phyloP scores from a whole-genome alignment of 2,797 vertebrate genomes.

The Sebastes miniatus region DNA sequence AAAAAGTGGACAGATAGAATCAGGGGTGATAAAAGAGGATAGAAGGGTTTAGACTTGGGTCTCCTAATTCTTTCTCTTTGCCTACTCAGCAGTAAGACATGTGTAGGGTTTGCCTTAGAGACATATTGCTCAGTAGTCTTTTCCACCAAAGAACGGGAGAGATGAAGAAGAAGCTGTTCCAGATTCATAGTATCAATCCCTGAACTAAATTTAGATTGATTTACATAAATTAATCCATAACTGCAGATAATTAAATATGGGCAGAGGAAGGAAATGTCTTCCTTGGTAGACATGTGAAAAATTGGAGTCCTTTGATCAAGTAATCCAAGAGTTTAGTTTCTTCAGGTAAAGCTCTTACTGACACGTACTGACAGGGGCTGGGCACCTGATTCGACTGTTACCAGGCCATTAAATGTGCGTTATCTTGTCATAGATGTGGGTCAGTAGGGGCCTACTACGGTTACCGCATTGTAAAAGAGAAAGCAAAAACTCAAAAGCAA shows the following conservation, averaged over 20 bases:
- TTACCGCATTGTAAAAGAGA: too few species aligned
- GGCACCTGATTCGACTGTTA: too few species aligned
- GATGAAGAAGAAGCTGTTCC: not conserved
- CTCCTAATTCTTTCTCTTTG: not conserved
- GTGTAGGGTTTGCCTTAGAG: not conserved
- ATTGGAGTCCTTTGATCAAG: not conserved
- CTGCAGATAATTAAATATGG: not conserved
- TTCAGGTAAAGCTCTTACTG: too few species aligned
- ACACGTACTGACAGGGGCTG: too few species aligned
- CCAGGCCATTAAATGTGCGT: too few species aligned
- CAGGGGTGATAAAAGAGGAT: not conserved
- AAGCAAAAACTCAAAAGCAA: too few species aligned
- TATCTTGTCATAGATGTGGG: too few species aligned
- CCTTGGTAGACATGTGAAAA: not conserved
- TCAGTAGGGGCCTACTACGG: too few species aligned
- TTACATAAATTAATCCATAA: not conserved
- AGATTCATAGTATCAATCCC: not conserved
- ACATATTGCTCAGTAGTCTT: not conserved
- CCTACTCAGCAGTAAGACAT: not conserved
- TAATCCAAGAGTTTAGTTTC: too few species aligned
- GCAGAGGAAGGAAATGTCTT: not conserved
- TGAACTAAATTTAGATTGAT: conserved; percentile 6
- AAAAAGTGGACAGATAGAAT: not conserved
- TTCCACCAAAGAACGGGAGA: not conserved
- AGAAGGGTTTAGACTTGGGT: not conserved